A percentile compares a stretch with the other conserved stretches of the same genome.
Evolutionary conservation across 2,888 invertebrate genomes (phyloP).

Genomic region (Euclidia mi): DNA sequence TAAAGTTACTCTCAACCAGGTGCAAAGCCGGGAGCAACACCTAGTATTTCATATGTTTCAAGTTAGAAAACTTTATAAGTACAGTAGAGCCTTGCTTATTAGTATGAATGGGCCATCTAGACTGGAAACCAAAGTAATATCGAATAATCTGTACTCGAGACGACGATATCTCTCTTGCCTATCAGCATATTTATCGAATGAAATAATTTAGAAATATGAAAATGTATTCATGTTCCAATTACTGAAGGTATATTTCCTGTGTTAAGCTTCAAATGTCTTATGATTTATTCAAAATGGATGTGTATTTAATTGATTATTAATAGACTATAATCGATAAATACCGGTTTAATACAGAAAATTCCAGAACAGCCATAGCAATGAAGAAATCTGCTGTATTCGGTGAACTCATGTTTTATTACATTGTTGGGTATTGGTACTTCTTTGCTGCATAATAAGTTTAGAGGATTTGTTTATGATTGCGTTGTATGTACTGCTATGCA

Average conservation of each 20-base stretch:
- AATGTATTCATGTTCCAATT: conserved; percentile 81
- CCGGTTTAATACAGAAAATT: conserved; percentile 57
- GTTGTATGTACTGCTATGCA: no score
- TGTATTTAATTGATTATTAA: conserved; percentile 73
- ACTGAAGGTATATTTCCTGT: conserved; percentile 69
- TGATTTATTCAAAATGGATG: conserved; percentile 75
- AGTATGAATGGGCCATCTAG: no score
- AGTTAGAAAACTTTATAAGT: no score
- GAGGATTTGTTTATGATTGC: neutral
- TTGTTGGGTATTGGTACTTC: neutral
- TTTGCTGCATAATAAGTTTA: neutral
- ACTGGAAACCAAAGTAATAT: no score
- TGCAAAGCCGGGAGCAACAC: no score
- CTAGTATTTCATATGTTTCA: no score
- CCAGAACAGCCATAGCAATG: conserved; percentile 39
- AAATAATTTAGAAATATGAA: conserved; percentile 64
- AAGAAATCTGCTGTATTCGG: conserved; percentile 25
- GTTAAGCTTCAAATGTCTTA: conserved; percentile 69
- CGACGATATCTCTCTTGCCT: no score
- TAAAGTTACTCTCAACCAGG: no score
- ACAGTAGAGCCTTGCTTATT: no score
- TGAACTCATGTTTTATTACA: conserved; percentile 13
- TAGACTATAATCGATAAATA: conserved; percentile 61
- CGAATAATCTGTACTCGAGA: no score
- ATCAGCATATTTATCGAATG: no score